These are phyloP conservation scores for Eonycteris spelaea DNA, from an alignment of 2,113 vertebrate species.

Conservation along the genomic window DNA sequence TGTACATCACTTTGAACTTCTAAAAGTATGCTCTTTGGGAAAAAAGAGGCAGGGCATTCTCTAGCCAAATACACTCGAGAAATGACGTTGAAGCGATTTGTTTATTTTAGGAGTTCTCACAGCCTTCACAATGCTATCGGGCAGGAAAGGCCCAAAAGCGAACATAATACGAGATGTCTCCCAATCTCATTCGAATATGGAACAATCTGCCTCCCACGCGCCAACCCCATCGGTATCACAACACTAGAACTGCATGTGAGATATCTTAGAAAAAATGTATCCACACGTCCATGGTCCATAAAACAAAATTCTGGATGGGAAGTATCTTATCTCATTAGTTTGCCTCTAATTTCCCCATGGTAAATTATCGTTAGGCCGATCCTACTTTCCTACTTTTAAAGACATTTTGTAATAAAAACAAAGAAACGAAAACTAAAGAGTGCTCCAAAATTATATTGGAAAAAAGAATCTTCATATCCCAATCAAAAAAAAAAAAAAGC, in stretches of 20 bases:
- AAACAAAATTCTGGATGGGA: constrained; percentile 11
- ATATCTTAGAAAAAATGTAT: not conserved
- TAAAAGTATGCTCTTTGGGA: not conserved
- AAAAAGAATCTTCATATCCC: not conserved
- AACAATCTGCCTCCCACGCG: not conserved
- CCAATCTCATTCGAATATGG: not conserved
- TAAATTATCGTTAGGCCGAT: not conserved
- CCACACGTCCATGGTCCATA: not conserved
- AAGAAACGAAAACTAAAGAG: constrained; percentile 30
- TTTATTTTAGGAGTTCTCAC: not conserved
- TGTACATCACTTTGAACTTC: not conserved
- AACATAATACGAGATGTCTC: not conserved
- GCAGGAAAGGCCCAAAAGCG: not conserved
- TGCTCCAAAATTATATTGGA: not conserved
- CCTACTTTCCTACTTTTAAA: constrained; percentile 9
- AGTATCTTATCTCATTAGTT: not conserved
- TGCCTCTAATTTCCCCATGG: constrained; percentile 1
- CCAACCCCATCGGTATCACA: not conserved
- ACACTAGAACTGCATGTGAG: not conserved
- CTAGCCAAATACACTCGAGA: not conserved
- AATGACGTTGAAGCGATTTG: not conserved
- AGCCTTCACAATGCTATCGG: not conserved
- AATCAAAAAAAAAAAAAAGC: not conserved
- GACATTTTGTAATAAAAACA: constrained; percentile 14
- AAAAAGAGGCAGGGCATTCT: not conserved